Evolutionary conservation across 2,888 invertebrate genomes (phyloP).

Genomic region (Girardia tigrina): DNA sequence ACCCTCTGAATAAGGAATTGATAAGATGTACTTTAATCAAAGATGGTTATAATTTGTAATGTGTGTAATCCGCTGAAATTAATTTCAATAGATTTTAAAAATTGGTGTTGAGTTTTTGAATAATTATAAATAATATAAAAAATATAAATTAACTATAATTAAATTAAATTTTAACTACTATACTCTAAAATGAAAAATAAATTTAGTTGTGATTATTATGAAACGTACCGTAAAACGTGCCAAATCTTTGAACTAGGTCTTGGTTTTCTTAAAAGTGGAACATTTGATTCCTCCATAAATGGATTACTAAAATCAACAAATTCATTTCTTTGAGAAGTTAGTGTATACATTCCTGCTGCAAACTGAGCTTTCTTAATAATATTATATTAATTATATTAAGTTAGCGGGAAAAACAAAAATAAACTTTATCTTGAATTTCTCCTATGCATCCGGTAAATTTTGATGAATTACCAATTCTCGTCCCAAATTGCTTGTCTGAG

Average conservation of each 20-base stretch:
- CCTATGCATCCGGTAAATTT: neutral
- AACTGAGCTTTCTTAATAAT: neutral
- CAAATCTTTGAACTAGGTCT: neutral
- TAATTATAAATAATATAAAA: too few relatives aligned
- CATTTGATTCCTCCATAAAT: neutral
- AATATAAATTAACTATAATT: too few relatives aligned
- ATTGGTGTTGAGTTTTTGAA: too few relatives aligned
- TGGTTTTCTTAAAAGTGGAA: neutral
- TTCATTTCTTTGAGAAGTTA: constrained; percentile 2
- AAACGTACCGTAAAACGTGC: constrained; percentile 23
- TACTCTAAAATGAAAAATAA: too few relatives aligned
- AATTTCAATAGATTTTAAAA: too few relatives aligned
- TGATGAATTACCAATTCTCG: neutral
- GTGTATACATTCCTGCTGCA: neutral
- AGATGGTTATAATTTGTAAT: too few relatives aligned
- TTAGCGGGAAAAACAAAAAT: too few relatives aligned
- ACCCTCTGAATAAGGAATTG: too few relatives aligned
- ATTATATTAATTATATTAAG: neutral
- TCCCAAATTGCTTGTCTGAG: neutral
- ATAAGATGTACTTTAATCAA: too few relatives aligned
- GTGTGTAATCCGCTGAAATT: too few relatives aligned
- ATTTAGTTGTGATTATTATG: too few relatives aligned
- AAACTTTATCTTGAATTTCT: neutral
- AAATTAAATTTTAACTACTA: too few relatives aligned
- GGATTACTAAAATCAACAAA: constrained; percentile 11